Evolutionary conservation across 2,888 invertebrate species (phyloP).

Genomic region (Xestia xanthographa): DNA sequence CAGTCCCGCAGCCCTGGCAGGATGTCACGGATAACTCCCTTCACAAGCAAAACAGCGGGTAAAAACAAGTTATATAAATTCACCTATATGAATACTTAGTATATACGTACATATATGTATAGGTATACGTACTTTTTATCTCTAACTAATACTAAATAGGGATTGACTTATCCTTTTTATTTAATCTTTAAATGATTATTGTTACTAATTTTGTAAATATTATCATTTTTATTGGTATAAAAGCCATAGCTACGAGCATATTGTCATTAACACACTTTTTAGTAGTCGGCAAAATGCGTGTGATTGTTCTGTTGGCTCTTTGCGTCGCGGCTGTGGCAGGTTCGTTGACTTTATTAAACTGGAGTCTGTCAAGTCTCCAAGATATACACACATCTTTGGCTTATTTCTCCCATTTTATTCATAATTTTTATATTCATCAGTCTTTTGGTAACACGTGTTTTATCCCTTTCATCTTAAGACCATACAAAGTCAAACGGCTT

Average conservation of each 20-base stretch:
- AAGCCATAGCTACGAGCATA: conserved; percentile 1
- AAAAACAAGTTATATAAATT: background rate
- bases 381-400: background rate
- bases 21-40: background rate
- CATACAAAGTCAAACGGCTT: background rate
- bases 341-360: conserved; percentile 64
- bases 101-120: background rate
- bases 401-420: background rate
- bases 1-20: no score
- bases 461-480: background rate
- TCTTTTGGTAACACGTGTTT: no score
- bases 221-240: conserved; percentile 18
- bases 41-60: background rate
- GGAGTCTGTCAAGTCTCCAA: background rate
- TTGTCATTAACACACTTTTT: background rate
- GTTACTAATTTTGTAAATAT: background rate
- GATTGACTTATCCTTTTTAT: background rate
- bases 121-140: background rate
- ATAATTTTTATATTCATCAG: background rate
- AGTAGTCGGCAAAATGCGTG: conserved; percentile 25
- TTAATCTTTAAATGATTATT: conserved; percentile 4
- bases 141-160: background rate
- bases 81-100: background rate
- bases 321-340: conserved; percentile 72
- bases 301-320: conserved; percentile 27